Evolutionary conservation across 2,888 invertebrate genomes (phyloP).

Genomic region (Malachius bipustulatus): DNA sequence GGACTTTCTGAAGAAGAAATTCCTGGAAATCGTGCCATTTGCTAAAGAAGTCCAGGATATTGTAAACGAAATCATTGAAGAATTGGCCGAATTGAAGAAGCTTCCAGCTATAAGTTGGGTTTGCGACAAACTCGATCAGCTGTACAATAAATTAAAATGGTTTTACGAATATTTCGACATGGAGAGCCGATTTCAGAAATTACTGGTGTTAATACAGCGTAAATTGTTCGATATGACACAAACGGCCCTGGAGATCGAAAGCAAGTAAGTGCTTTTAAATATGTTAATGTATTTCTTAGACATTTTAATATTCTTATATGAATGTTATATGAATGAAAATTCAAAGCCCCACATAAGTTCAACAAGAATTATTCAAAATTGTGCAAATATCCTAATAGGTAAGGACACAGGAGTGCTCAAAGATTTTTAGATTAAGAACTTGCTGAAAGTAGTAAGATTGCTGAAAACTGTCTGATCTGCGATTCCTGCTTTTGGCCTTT

Average conservation of each 20-base stretch:
- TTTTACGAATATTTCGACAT: constrained; percentile 67
- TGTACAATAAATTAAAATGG: constrained; percentile 53
- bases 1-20: constrained; percentile 54
- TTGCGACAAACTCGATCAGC: constrained; percentile 45
- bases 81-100: constrained; percentile 49
- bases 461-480: no score
- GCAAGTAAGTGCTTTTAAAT: constrained; percentile 42
- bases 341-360: background rate
- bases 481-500: no score
- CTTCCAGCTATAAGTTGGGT: constrained; percentile 48
- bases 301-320: background rate
- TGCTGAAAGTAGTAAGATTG: no score
- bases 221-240: constrained; percentile 62
- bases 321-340: background rate
- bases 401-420: no score
- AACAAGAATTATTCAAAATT: no score
- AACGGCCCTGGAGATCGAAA: constrained; percentile 71
- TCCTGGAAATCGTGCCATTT: constrained; percentile 54
- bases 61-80: constrained; percentile 47
- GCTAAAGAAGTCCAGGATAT: constrained; percentile 54
- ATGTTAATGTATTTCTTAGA: background rate
- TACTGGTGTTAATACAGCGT: constrained; percentile 52
- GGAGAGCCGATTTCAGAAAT: constrained; percentile 51
- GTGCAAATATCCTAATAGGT: no score
- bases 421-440: no score